Evolutionary conservation across 2,888 invertebrate species (phyloP).

Genomic region (Gastrophysa polygoni): DNA sequence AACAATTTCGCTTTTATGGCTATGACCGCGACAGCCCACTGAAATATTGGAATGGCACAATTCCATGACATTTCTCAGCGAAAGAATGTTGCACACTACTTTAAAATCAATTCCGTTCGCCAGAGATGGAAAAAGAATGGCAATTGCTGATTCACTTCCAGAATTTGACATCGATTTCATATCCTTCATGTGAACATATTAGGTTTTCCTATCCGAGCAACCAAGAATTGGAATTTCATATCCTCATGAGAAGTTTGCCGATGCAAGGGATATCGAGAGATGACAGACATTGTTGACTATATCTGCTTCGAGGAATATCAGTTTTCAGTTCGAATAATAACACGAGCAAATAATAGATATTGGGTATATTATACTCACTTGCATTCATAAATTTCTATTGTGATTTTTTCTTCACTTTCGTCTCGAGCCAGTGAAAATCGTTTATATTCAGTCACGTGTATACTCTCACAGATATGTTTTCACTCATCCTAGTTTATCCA

Average conservation of each 20-base stretch:
- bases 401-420: no score
- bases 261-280: neutral
- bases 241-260: neutral
- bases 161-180: neutral
- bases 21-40: neutral
- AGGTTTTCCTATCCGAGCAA: neutral
- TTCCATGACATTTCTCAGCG: slow-evolving; percentile 5
- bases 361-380: no score
- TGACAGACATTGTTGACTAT: neutral
- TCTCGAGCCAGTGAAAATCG: no score
- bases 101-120: slow-evolving; percentile 15
- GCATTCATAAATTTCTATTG: no score
- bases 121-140: neutral
- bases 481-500: no score
- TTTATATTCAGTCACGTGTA: no score
- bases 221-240: neutral
- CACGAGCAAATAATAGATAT: neutral
- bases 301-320: neutral
- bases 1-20: slow-evolving; percentile 1
- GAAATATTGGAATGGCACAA: neutral
- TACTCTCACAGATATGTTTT: no score
- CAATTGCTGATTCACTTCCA: neutral
- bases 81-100: slow-evolving; percentile 14
- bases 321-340: neutral
- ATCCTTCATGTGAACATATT: neutral